Base-by-base conservation (phyloP, 2,888 invertebrate genomes). In the Eurois occulta region DNA sequence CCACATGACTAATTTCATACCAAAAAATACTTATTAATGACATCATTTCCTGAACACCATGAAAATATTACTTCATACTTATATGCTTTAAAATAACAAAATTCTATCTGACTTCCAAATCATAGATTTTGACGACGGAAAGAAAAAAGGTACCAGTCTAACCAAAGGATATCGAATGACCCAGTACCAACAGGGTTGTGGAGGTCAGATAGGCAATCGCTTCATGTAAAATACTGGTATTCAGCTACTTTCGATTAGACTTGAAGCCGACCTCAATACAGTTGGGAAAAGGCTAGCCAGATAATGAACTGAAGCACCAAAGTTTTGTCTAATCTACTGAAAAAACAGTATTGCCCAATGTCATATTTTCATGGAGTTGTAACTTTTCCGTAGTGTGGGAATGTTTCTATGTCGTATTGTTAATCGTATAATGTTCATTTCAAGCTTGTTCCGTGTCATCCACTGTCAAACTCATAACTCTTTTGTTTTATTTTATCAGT, bases 401-500 rank as follows among this genome's bases (percentile, higher is more conserved):
- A 88, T 87, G 80, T 46, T 48, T 78, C 55, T 24, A 21, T 86
- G 79, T 87, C 62, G 71, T 83, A 82, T 72, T 85, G 67, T 79
- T 72, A 78, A 78, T 77, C 32, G 74, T 77, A 67, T 73, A 28
- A 64, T 68, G 32, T 92, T 91, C 87, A 89, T 94, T 94, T 92
- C 90, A 92, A 93, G 94, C 95, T 95, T 93, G 82, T 93, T 93
- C 87, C 90, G 88, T 89, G 89, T 90, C 93, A 93, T 93, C 88
- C 92, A 92, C 89, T 91, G 88, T 91, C 90, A 87, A 89, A 92
- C 88, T 92, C 94, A 94, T 94, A 87, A 86, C 72, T 87, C 78
- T 86, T 92, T 92, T 91, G 86, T 89, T 93, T 94, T 93, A 89
- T 90, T 91, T 94, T 91, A 89, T 94, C 95, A 94, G 94, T 93